Base-by-base conservation (phyloP, 2,888 invertebrate genomes). In the Ophion ventricosus region DNA sequence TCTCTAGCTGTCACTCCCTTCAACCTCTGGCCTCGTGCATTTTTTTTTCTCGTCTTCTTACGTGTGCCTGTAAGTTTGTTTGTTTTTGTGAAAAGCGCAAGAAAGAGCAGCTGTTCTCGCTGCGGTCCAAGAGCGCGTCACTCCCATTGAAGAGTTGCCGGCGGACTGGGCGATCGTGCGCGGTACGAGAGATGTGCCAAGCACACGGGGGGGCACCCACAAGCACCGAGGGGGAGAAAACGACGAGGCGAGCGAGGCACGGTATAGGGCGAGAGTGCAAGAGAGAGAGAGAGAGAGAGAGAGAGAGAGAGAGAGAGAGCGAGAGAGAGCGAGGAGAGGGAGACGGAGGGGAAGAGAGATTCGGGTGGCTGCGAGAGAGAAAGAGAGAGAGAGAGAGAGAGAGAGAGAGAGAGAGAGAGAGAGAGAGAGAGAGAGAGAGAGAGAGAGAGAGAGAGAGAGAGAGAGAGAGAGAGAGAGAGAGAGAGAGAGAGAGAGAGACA, bases 101-200 rank as follows among this genome's bases (percentile, higher is more conserved):
- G 80, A 73, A 77, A 49, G 61, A 76, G 67, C 76, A 73, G 82
- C 75, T 67, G 79, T 76, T 75, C 56, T 73, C 64, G 75, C 70
- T 61, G 64, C 69, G 77, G 83, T 86, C 86, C 85, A 86, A 83
- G 89, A 86, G 84, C 88, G 84, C 85, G 89, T 91, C 90, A 84
- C 88, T 90, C 89, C 90, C 89, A 88, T 90, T 87, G 88, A 90
- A 91, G 91, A 91, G 92, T 91, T 90, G 91, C 90, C 91, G 92
- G 92, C 90, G 87, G 90, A 92, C 92, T 92, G 92, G 86, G 87
- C 85, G 87, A 81, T 86, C 86, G 87, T 83, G 86, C 85, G 67
- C 83, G 72, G 86, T 79, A 77, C 86, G 57, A 67, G 86, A 85
- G 86, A 86, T 86, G 84, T 84, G 74, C 82, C 82, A 84, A 84